A percentile compares a stretch with the other conserved stretches of the same genome.
Evolutionary conservation across 2,888 invertebrate species (phyloP).

Genomic region (Erpobdella octoculata): DNA sequence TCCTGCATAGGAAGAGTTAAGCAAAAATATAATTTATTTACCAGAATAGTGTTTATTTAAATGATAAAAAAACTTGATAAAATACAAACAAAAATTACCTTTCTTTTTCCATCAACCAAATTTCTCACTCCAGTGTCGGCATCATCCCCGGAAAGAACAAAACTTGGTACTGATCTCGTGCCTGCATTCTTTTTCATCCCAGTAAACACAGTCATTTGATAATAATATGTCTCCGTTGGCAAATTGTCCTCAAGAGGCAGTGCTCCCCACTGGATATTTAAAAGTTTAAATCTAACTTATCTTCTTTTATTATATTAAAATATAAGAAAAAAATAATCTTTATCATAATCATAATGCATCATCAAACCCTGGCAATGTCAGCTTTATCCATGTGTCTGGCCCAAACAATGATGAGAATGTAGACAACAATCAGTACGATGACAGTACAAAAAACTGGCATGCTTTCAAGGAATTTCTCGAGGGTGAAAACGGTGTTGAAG

Average conservation of each 20-base stretch:
- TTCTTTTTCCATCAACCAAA: constrained; percentile 47
- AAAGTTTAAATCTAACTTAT: neutral
- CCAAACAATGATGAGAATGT: constrained; percentile 47
- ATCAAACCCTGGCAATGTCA: constrained; percentile 48
- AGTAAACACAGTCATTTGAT: constrained; percentile 53
- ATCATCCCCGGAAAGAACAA: constrained; percentile 50
- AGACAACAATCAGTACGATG: constrained; percentile 45
- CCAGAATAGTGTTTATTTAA: neutral
- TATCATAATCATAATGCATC: no score
- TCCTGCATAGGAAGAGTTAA: constrained; percentile 39
- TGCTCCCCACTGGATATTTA: constrained; percentile 49
- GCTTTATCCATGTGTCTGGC: constrained; percentile 48
- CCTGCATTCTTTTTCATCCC: constrained; percentile 47
- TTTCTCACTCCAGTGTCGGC: constrained; percentile 48
- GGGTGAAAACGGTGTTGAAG: constrained; percentile 49
- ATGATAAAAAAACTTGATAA: neutral
- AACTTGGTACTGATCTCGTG: constrained; percentile 47
- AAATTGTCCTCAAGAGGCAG: constrained; percentile 53
- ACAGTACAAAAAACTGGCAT: constrained; percentile 51
- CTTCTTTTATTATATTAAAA: neutral
- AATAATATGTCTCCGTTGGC: constrained; percentile 52
- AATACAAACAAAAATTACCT: constrained; percentile 38
- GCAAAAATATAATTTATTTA: neutral
- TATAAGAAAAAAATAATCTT: no score
- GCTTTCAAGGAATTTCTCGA: constrained; percentile 47